Base-by-base conservation (phyloP, 2,888 invertebrate species). In the Spisula subtruncata region DNA sequence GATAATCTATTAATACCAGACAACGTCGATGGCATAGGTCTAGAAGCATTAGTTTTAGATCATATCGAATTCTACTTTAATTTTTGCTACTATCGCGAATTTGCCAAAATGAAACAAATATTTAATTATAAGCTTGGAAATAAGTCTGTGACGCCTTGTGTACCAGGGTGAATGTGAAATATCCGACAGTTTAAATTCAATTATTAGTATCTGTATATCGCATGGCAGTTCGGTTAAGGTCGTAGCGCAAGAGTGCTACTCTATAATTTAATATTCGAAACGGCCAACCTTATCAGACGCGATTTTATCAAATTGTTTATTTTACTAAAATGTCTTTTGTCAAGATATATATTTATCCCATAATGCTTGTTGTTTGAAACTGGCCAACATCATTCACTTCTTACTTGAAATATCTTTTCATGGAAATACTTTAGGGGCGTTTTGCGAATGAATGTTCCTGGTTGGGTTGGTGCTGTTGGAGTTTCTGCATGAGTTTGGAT, bases 321-420 rank as follows among this genome's bases (percentile, higher is more conserved):
- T 51, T 51, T 66, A 66, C 25, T 25, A 25, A 66, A 66, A 66
- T 66, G 1, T 66, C 60, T 66, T 66, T 25, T 25, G n/a, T 25
- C 25, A 66, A 25, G 60, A 66, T 66, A 25, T 66, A 66, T 25
- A 25, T 66, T 25, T 25, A 25, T 1, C n/a, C 25, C 25, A 25
- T 66, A 66, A 66, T 66, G n/a, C 60, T 66, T 25, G 60, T 66
- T n/a, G n/a, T n/a, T n/a, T 66, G 8, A 66, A n/a, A 25, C 60
- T 66, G 60, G 60, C 25, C 10, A n/a, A 12, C 60, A n/a, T 25
- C 6, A n/a, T 66, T 66, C 60, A 10, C n/a, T n/a, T n/a, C n/a
- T n/a, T n/a, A n/a, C n/a, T n/a, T n/a, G n/a, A n/a, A n/a, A n/a
- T n/a, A n/a, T n/a, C n/a, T n/a, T n/a, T n/a, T n/a, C n/a, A n/a